Base-by-base conservation (phyloP, 2,888 invertebrate genomes). In the Caenorhabditis panamensis region DNA sequence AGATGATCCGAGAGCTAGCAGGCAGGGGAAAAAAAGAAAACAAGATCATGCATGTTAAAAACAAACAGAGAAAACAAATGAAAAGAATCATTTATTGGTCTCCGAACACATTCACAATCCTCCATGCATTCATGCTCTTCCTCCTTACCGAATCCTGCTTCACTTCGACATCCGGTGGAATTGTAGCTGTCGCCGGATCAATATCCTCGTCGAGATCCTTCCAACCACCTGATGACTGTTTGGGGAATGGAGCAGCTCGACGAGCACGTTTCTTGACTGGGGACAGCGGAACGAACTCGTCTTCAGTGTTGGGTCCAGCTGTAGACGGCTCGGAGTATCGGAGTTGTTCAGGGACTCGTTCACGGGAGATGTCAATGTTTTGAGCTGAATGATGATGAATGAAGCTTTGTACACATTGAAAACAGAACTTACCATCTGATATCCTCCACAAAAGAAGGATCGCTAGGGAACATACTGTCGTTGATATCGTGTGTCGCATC, bases 91-190 rank as follows among this genome's bases (percentile, higher is more conserved):
- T 9, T 9, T 31, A 9, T 31, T 31, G 4, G 9, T 31, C 9
- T 31, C 31, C 9, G 5, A 31, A 31, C 5, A 31, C 5, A 31
- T 6, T 31, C 31, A 6, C 31, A 31, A 6, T 4, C 31, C 51
- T 36, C 51, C 49, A 62, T 28, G 26, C 26, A 28, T 54, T 54
- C 54, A 54, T 66, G 41, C 59, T 66, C 41, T 20, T 49, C 37
- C 26, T 28, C 6, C 79, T 68, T 53, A 80, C 80, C 75, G 76
- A 56, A n/a, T 80, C 80, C 28, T 76, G 26, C 26, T 80, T n/a
- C 16, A 80, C 75, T 20, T 66, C 75, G 2, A 80, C 76, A 66
- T 80, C 76, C n/a, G 71, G 20, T 16, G 80, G 80, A 2, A 80
- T 26, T 9, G 80, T 80, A 0, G 71, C 75, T 8, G 76, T 76